A percentile compares a stretch with the other conserved stretches of the same genome.
These are phyloP conservation scores for Tolypeutes matacus DNA, from an alignment of 2,797 vertebrate species.

Conservation along the genomic window DNA sequence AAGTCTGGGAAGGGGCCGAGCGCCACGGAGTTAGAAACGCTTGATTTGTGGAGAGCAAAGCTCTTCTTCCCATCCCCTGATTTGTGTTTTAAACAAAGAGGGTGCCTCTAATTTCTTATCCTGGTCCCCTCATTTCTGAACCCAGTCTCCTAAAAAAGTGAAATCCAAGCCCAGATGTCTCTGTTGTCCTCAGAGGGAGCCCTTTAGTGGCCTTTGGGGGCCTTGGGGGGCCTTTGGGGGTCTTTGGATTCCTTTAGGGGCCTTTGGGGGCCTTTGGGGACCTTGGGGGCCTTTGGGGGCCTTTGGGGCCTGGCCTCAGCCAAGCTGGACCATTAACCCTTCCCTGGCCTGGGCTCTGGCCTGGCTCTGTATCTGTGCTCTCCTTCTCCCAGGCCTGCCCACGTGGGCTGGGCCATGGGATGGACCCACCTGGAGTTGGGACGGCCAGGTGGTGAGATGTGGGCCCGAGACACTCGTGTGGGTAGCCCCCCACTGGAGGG, in stretches of 20 bases:
- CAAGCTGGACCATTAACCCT: accelerated
- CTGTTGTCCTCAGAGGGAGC: accelerated
- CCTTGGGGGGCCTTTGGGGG: no score
- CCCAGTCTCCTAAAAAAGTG: accelerated
- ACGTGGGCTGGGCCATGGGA: accelerated
- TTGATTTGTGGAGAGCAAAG: neutral
- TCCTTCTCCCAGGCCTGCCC: accelerated
- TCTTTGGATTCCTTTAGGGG: no score
- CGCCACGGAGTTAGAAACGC: neutral
- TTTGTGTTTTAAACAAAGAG: neutral
- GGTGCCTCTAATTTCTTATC: neutral
- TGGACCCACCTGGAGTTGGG: accelerated
- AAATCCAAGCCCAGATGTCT: accelerated
- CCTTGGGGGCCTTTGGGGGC: no score
- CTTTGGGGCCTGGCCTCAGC: neutral
- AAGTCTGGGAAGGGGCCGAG: neutral
- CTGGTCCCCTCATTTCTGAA: neutral
- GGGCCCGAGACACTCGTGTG: neutral
- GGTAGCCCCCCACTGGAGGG: accelerated
- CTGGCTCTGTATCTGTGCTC: accelerated
- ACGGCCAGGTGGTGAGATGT: neutral
- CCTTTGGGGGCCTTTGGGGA: neutral
- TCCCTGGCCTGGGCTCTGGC: accelerated
- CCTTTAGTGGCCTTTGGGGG: neutral
- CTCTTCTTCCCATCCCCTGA: neutral